Evolutionary conservation across 2,888 invertebrate species (phyloP).

Genomic region (Protodeltote pygarga): DNA sequence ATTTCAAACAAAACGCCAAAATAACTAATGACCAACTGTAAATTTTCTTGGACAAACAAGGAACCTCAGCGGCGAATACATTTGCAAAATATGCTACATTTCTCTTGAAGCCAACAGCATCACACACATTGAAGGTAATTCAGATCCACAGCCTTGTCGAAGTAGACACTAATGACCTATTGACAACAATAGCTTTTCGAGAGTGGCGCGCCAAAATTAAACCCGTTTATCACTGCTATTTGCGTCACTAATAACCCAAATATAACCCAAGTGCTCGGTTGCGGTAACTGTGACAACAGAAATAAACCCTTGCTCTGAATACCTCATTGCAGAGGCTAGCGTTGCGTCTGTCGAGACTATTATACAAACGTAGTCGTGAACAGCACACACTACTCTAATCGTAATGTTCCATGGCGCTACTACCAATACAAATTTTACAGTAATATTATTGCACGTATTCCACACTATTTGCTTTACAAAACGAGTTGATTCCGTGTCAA

Average conservation of each 20-base stretch:
- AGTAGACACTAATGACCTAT: conserved; percentile 58
- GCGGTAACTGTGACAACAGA: conserved; percentile 79
- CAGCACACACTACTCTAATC: conserved; percentile 3
- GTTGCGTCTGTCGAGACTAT: conserved; percentile 63
- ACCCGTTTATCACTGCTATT: conserved; percentile 77
- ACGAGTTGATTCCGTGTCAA: conserved; percentile 34
- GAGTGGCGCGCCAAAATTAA: conserved; percentile 75
- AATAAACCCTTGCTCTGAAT: conserved; percentile 82
- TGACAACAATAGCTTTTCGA: conserved; percentile 75
- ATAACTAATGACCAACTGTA: conserved; percentile 9
- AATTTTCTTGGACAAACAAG: conserved; percentile 18
- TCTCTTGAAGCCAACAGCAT: conserved; percentile 22
- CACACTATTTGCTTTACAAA: conserved; percentile 13
- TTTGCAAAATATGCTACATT: conserved; percentile 16
- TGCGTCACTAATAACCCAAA: conserved; percentile 84
- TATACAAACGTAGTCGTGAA: conserved; percentile 14
- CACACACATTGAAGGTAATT: conserved; percentile 45
- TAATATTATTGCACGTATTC: conserved; percentile 11
- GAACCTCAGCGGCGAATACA: conserved; percentile 18
- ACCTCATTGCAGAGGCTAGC: conserved; percentile 64
- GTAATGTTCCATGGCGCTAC: conserved; percentile 1
- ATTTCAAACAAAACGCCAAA: conserved; percentile 10
- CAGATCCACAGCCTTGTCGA: conserved; percentile 36
- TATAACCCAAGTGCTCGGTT: conserved; percentile 69
- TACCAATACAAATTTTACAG: conserved; percentile 8